Conservation (phyloP, 2,113 vertebrate genomes). For the Tenebrosternarchus preto region DNA sequence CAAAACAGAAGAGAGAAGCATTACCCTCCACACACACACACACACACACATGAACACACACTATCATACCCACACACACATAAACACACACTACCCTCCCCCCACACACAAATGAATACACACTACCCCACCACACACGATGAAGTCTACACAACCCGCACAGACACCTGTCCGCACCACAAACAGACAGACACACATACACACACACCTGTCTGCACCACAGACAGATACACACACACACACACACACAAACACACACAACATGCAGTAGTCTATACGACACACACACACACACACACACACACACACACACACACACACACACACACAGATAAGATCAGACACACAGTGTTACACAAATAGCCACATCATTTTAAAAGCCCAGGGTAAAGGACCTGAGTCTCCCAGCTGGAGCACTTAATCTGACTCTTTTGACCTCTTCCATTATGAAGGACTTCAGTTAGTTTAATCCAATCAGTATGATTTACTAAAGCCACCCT, state of each 20-base stretch:
- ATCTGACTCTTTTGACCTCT: conserved; percentile 88
- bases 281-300: too few relatives aligned
- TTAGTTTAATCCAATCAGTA: conserved; percentile 99
- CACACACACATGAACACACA: too few relatives aligned
- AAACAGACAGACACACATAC: conserved; percentile 67
- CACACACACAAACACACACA: conserved; percentile 66
- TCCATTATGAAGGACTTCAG: conserved; percentile 89
- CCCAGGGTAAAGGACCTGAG: conserved; percentile 71
- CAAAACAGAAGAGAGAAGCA: conserved; percentile 69
- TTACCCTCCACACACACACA: conserved; percentile 67
- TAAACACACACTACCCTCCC: conserved; percentile 51
- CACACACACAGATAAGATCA: conserved; percentile 62
- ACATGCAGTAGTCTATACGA: conserved; percentile 31
- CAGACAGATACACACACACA: conserved; percentile 61
- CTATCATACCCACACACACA: conserved; percentile 66
- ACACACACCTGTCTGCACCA: conserved; percentile 58
- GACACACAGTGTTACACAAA: conserved; percentile 66
- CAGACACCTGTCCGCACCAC: conserved; percentile 63
- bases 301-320: conserved; percentile 35
- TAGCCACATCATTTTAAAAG: conserved; percentile 70
- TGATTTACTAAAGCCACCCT: conserved; percentile 85
- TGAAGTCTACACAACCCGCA: too few relatives aligned
- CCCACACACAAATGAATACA: conserved; percentile 54
- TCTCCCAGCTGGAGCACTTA: conserved; percentile 83
- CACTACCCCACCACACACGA: too few relatives aligned